These are phyloP conservation scores for Grammomys surdaster DNA, from an alignment of 2,113 vertebrate species.

Conservation along the genomic window DNA sequence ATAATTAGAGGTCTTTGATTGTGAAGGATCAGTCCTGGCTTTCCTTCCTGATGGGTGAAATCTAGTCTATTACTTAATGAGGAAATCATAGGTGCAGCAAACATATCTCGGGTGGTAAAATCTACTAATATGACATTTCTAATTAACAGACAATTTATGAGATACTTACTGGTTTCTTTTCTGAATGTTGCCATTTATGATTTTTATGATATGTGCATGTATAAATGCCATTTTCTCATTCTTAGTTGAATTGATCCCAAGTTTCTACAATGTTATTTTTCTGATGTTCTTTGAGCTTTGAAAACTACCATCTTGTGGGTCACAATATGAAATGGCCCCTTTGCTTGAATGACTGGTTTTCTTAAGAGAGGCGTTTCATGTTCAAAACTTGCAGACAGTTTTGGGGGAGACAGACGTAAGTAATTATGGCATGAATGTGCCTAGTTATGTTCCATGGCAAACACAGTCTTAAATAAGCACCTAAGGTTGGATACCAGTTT, in stretches of 20 bases:
- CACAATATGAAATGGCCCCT: background rate
- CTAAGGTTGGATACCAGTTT: background rate
- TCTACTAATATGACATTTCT: background rate
- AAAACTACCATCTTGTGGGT: background rate
- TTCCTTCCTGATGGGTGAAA: slow-evolving; percentile 19
- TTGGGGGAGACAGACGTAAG: background rate
- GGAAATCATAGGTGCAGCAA: background rate
- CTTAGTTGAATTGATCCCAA: background rate
- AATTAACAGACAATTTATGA: slow-evolving; percentile 40
- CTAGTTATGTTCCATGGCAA: background rate
- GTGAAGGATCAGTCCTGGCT: slow-evolving; percentile 29
- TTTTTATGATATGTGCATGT: background rate
- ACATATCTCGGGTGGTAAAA: background rate
- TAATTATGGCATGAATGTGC: background rate
- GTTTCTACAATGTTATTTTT: background rate
- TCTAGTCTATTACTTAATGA: slow-evolving; percentile 19
- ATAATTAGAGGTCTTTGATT: slow-evolving; percentile 15
- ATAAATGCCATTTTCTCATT: background rate
- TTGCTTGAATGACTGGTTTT: background rate
- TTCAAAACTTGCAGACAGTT: background rate
- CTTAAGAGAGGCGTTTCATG: background rate
- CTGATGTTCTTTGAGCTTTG: background rate
- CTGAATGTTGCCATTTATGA: slow-evolving; percentile 26
- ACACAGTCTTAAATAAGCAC: background rate
- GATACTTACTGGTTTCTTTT: background rate